These are phyloP conservation scores for Calyptomena viridis DNA, from an alignment of 2,113 vertebrate species.

Conservation along the genomic window DNA sequence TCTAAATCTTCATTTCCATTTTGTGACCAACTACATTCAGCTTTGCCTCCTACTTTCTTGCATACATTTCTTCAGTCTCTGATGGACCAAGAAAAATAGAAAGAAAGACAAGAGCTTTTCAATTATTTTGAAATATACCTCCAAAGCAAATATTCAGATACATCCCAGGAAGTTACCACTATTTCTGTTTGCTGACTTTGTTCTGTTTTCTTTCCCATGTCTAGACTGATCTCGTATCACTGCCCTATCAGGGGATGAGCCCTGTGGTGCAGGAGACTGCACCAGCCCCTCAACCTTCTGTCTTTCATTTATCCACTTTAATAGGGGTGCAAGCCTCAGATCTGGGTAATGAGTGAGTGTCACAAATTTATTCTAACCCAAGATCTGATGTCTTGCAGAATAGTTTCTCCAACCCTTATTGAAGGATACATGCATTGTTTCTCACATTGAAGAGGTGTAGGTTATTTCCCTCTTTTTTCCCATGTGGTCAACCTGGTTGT, in stretches of 20 bases:
- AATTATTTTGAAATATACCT: not conserved
- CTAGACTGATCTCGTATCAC: not conserved
- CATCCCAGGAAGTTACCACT: not conserved
- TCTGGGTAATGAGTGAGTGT: not conserved
- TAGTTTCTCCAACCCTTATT: not conserved
- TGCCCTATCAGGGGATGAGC: not conserved
- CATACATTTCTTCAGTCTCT: not conserved
- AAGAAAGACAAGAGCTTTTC: not conserved
- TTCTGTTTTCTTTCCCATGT: not conserved
- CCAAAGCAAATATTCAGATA: not conserved
- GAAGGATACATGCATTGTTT: not conserved
- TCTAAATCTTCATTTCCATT: not conserved
- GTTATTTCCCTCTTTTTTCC: not conserved
- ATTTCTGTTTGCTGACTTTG: not conserved
- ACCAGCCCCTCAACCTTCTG: not conserved
- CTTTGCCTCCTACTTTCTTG: not conserved
- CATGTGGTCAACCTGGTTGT: accelerated
- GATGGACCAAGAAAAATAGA: not conserved
- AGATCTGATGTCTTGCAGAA: not conserved
- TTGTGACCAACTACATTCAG: not conserved
- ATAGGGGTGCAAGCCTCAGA: not conserved
- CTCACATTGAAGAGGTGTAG: not conserved
- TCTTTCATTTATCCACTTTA: not conserved
- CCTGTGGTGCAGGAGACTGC: not conserved
- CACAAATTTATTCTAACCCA: not conserved